phyloP scores from a whole-genome alignment of 2,113 vertebrate species.

The Psilopogon haemacephalus region DNA sequence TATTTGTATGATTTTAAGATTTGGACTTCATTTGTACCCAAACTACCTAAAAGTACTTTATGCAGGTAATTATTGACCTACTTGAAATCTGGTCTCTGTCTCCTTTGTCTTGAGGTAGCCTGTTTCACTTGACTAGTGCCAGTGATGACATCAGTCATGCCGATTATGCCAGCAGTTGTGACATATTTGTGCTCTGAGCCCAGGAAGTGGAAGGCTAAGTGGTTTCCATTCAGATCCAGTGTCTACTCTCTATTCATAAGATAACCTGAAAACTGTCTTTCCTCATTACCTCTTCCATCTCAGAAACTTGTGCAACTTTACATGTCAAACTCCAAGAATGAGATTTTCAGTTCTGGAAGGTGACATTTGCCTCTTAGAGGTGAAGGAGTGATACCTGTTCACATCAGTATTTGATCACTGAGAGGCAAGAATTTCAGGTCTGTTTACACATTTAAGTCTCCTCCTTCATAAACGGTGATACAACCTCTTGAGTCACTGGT shows the following conservation, averaged over 20 bases:
- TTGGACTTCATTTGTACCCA: neutral
- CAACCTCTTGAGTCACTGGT: neutral
- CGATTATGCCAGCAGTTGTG: fast-evolving
- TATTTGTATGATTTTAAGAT: neutral
- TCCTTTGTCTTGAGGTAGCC: neutral
- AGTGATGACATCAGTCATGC: neutral
- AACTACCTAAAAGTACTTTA: neutral
- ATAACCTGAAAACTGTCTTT: neutral
- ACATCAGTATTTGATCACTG: neutral
- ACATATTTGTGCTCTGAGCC: neutral
- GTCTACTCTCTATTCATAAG: neutral
- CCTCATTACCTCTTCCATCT: neutral
- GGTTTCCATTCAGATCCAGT: neutral
- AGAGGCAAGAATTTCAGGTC: neutral
- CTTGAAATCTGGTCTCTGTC: neutral
- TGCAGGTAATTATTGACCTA: neutral
- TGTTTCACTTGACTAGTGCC: neutral
- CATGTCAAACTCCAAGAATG: neutral
- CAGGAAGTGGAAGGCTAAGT: neutral
- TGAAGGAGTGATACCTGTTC: neutral
- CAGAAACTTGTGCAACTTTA: neutral
- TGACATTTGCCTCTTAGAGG: neutral
- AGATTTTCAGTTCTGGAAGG: neutral
- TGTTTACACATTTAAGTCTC: neutral
- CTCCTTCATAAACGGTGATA: neutral